Conservation (phyloP, 2,797 vertebrate species). For the Pangasius mekongensis region DNA sequence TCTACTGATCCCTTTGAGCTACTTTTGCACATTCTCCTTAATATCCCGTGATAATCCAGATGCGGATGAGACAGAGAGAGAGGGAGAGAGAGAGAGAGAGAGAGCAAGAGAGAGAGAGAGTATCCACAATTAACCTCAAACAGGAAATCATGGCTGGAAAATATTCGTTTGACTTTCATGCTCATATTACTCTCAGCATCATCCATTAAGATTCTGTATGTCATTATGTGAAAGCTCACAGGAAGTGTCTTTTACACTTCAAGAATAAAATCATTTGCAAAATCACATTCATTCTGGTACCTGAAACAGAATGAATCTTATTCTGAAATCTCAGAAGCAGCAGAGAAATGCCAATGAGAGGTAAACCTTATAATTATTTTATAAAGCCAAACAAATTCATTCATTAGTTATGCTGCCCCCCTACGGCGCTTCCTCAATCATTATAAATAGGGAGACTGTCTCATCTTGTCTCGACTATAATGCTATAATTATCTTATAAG, state of each 20-base stretch:
- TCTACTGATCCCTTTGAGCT: not conserved
- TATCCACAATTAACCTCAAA: conserved; percentile 1
- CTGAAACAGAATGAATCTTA: conserved; percentile 1
- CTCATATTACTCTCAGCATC: not conserved
- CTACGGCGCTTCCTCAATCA: conserved; percentile 29
- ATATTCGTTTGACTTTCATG: not conserved
- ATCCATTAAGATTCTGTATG: not conserved
- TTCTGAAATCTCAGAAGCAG: not conserved
- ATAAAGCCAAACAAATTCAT: conserved; percentile 23
- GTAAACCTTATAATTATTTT: conserved; percentile 33
- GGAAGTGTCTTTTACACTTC: not conserved
- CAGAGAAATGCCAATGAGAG: not conserved
- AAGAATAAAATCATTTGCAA: conserved; percentile 4
- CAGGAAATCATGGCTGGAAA: conserved; percentile 4
- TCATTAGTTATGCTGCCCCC: conserved; percentile 35
- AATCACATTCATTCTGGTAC: conserved; percentile 20
- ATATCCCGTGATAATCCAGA: conserved; percentile 9
- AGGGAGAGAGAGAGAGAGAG: not conserved
- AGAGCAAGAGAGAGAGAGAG: not conserved
- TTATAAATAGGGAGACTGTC: conserved; percentile 20
- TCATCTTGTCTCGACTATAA: conserved; percentile 11
- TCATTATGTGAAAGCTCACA: conserved; percentile 9
- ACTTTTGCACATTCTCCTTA: not conserved
- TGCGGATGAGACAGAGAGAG: not conserved
- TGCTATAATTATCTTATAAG: conserved; percentile 22